These are phyloP conservation scores for Riparia riparia DNA, from an alignment of 2,113 vertebrate species.

Conservation along the genomic window DNA sequence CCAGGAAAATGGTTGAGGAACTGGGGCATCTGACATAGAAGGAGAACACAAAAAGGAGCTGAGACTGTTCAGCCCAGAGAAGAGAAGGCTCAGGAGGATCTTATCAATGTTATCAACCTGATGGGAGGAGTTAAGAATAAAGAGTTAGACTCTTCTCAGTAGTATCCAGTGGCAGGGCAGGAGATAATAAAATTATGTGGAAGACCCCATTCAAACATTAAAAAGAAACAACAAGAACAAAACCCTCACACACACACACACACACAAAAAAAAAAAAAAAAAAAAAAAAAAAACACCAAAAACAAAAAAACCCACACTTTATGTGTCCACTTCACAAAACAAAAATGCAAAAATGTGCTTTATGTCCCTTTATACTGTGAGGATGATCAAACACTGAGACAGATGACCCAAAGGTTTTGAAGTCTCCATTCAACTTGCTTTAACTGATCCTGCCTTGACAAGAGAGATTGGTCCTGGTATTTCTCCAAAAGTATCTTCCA, in stretches of 20 bases:
- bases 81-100: neutral
- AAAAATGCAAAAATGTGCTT: neutral
- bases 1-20: neutral
- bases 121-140: neutral
- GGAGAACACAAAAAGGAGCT: neutral
- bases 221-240: neutral
- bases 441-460: neutral
- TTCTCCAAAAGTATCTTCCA: neutral
- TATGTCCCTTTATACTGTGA: neutral
- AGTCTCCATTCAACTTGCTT: neutral
- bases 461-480: neutral
- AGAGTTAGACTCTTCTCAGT: neutral
- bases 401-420: neutral
- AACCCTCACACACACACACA: too few species aligned
- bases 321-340: neutral
- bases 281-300: too few species aligned
- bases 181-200: neutral
- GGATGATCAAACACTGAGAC: neutral
- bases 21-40: neutral
- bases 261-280: neutral
- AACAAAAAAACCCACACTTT: rapidly evolving
- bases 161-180: neutral
- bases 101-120: neutral
- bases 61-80: neutral
- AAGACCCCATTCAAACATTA: neutral